phyloP scores from a whole-genome alignment of 1,140 invertebrate species.

The Trichoplusia ni region DNA sequence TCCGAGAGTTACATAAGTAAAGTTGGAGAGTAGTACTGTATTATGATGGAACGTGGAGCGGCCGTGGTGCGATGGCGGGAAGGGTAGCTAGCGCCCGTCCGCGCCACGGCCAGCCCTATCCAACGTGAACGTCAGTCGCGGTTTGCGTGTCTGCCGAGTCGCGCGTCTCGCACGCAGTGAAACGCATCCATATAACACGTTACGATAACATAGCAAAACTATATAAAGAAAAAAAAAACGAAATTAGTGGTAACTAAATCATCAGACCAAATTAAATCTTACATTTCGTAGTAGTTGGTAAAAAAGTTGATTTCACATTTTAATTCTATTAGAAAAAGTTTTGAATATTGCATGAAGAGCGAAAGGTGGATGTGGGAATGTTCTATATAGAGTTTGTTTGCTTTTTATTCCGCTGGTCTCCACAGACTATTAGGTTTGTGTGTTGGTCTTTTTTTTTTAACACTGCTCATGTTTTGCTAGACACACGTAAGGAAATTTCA shows the following conservation, averaged over 20 bases:
- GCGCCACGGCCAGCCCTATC: no score
- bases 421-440: background rate
- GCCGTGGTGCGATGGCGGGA: slow-evolving; percentile 19
- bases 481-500: no score
- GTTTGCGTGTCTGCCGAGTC: slow-evolving; percentile 42
- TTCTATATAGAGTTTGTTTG: slow-evolving; percentile 33
- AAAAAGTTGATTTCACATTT: background rate
- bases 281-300: background rate
- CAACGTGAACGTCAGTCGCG: no score
- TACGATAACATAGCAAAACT: slow-evolving; percentile 22
- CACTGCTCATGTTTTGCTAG: no score
- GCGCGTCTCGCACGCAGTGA: slow-evolving; percentile 45
- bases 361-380: slow-evolving; percentile 39
- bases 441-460: background rate
- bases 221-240: slow-evolving; percentile 18
- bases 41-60: slow-evolving; percentile 19
- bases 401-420: background rate
- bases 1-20: slow-evolving; percentile 52
- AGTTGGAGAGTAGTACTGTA: slow-evolving; percentile 25
- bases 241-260: slow-evolving; percentile 30
- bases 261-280: background rate
- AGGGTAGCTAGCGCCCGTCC: no score
- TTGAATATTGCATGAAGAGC: slow-evolving; percentile 51
- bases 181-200: slow-evolving; percentile 10
- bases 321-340: slow-evolving; percentile 36